These are phyloP conservation scores for Lasioglossum villosulum DNA, from an alignment of 2,888 invertebrate genomes.

Conservation along the genomic window DNA sequence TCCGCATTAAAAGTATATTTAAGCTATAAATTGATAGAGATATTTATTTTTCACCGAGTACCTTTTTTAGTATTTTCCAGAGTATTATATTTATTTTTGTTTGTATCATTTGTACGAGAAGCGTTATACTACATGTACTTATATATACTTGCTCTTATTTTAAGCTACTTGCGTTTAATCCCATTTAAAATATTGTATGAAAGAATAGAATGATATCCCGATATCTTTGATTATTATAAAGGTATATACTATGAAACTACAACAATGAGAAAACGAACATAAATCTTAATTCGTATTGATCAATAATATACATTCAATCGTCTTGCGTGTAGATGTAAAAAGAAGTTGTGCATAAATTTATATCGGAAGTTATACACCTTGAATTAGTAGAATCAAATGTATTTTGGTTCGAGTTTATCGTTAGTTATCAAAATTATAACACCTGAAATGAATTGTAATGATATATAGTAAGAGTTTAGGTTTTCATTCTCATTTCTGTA, in stretches of 20 bases:
- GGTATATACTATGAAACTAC: background rate
- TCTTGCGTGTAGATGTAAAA: constrained; percentile 14
- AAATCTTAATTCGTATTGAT: constrained; percentile 15
- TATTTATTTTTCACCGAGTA: constrained; percentile 60
- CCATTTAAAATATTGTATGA: constrained; percentile 14
- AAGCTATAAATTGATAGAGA: constrained; percentile 46
- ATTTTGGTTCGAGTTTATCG: constrained; percentile 21
- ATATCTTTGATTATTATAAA: constrained; percentile 17
- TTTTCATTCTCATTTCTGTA: constrained; percentile 23
- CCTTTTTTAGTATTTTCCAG: constrained; percentile 49
- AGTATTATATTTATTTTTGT: constrained; percentile 58
- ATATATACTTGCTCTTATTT: constrained; percentile 39
- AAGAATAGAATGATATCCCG: constrained; percentile 36
- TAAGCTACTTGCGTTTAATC: constrained; percentile 29
- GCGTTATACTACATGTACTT: constrained; percentile 36
- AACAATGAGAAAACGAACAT: constrained; percentile 5
- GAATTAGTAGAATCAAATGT: constrained; percentile 19
- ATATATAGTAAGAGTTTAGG: constrained; percentile 21
- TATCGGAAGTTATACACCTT: background rate
- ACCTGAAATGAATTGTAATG: constrained; percentile 7
- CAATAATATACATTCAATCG: constrained; percentile 16
- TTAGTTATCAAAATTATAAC: background rate
- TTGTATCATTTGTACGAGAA: constrained; percentile 40
- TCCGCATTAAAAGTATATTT: constrained; percentile 73
- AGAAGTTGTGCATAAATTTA: background rate